Base-by-base conservation (phyloP, 1,140 invertebrate species). In the Anoplolepis gracilipes region DNA sequence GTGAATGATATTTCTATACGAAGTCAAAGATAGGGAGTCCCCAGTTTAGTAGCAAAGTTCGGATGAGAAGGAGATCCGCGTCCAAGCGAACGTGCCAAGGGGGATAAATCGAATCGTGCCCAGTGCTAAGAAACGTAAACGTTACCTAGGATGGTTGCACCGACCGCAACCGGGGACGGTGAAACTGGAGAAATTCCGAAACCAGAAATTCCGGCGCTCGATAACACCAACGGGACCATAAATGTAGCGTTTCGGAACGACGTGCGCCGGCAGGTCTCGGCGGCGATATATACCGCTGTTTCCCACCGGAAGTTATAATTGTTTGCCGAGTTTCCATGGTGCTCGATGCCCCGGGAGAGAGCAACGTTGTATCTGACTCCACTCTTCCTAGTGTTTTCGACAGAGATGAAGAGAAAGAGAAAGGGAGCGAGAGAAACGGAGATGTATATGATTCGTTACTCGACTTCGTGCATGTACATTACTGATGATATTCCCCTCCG, bases 221-320 rank as follows among this genome's bases (percentile, higher is more conserved):
- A 85, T 78, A 90, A 90, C 89, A 88, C 87, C 91, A 85, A 72
- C 79, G 91, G 92, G 92, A 91, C 89, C 88, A 90, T 92, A 92
- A 93, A 91, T 90, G 92, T 89, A 90, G 88, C 89, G 86, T 88
- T 92, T 77, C 81, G 87, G 87, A 91, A 90, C 90, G 91, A 92
- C 79, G 86, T 69, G 85, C 90, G 85, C 88, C 88, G 87, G 76
- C 79, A 86, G 75, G 87, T 55, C 87, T 36, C 42, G n/a, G 69
- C 42, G 39, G 73, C 81, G 79, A 61, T 85, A 85, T 87, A 90
- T 69, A 73, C 53, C 25, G 53, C 84, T 90, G 90, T 91, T 90
- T 90, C 87, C 90, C 90, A 88, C 87, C 89, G 90, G 91, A 93
- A 93, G 90, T 93, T 93, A 93, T 93, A 93, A 93, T 93, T 93